phyloP scores from a whole-genome alignment of 1,140 invertebrate species.

The Mercenaria mercenaria region DNA sequence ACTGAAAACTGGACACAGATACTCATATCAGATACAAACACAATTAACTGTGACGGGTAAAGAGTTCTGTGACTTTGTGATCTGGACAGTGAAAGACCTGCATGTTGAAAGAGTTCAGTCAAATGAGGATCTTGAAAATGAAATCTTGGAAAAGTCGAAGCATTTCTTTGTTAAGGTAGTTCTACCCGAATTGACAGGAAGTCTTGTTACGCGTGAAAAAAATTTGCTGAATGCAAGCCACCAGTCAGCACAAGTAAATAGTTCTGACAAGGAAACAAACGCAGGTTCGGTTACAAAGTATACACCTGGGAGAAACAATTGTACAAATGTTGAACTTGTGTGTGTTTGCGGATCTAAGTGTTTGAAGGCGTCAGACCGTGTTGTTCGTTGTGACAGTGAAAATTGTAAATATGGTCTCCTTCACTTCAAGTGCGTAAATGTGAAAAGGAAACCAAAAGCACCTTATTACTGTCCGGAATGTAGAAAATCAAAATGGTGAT shows the following conservation, averaged over 20 bases:
- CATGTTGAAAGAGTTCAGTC: background rate
- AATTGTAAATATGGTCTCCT: background rate
- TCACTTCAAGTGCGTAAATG: background rate
- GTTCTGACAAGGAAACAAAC: too few species aligned
- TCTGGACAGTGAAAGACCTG: slow-evolving; percentile 59
- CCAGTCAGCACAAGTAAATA: background rate
- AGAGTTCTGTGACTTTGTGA: slow-evolving; percentile 67
- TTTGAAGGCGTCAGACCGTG: too few species aligned
- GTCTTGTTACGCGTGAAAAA: background rate
- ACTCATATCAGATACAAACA: slow-evolving; percentile 67
- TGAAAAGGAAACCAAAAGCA: background rate
- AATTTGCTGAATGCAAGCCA: background rate
- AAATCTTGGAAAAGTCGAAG: background rate
- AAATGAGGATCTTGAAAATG: background rate
- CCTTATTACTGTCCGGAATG: background rate
- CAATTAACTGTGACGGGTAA: slow-evolving; percentile 58
- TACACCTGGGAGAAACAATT: too few species aligned
- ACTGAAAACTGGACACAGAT: slow-evolving; percentile 29
- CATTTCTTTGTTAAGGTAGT: background rate
- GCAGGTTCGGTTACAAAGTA: too few species aligned
- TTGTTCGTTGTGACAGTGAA: slow-evolving; percentile 2
- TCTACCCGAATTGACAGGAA: background rate
- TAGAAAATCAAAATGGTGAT: too few species aligned
- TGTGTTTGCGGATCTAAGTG: too few species aligned
- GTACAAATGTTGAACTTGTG: background rate